These are phyloP conservation scores for Ctena decussata DNA, from an alignment of 2,888 invertebrate genomes.

Conservation along the genomic window DNA sequence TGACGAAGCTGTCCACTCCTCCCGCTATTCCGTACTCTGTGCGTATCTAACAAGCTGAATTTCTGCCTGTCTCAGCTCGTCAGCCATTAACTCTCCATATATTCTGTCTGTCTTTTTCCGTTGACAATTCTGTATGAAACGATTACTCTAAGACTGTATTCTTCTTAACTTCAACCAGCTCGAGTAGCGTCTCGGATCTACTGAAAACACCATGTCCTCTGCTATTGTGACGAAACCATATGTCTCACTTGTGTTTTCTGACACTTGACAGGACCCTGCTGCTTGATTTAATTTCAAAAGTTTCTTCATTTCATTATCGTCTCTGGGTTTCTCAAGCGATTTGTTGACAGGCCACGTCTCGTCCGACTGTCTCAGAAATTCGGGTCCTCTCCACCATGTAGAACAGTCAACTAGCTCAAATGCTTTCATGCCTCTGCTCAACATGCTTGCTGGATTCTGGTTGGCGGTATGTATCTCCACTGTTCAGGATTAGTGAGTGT, in stretches of 20 bases:
- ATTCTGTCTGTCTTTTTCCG: not conserved
- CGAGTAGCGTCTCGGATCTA: slow-evolving; percentile 34
- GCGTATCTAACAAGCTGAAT: slow-evolving; percentile 19
- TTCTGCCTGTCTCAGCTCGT: slow-evolving; percentile 37
- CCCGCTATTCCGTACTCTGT: slow-evolving; percentile 8
- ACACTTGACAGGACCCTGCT: not conserved
- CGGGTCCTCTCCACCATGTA: slow-evolving; percentile 48
- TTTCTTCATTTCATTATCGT: not conserved
- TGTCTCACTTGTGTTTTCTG: not conserved
- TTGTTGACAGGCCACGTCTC: slow-evolving; percentile 22
- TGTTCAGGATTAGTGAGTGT: slow-evolving; percentile 31
- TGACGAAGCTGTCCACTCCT: slow-evolving; percentile 12
- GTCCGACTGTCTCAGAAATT: slow-evolving; percentile 27
- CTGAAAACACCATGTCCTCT: not conserved
- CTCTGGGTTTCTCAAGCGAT: not conserved
- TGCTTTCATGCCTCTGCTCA: not conserved
- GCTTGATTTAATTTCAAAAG: not conserved
- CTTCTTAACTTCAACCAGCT: slow-evolving; percentile 16
- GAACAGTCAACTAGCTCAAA: not conserved
- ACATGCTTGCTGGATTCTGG: slow-evolving; percentile 27
- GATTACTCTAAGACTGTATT: slow-evolving; percentile 31
- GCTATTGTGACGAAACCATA: not conserved
- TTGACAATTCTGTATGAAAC: slow-evolving; percentile 43
- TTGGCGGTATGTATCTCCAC: slow-evolving; percentile 37
- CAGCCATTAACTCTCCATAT: not conserved